Evolutionary conservation across 1,140 invertebrate species (phyloP).

Genomic region (Drosophila leontia): DNA sequence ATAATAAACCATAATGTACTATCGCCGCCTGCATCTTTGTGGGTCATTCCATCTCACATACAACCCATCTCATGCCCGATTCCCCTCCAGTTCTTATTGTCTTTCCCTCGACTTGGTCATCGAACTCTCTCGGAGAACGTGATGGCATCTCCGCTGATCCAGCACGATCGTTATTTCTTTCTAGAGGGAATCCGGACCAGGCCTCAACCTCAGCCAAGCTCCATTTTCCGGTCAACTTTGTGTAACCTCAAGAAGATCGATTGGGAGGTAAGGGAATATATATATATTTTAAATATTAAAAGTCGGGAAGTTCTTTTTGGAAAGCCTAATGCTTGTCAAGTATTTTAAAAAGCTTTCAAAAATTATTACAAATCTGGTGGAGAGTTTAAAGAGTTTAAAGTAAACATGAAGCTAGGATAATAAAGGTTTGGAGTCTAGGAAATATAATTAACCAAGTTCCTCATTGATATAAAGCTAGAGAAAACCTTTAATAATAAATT

Average conservation of each 20-base stretch:
- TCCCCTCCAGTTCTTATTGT: constrained; percentile 18
- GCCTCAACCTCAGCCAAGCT: not conserved
- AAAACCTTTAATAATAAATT: not conserved
- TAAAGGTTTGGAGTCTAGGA: not conserved
- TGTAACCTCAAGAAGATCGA: not conserved
- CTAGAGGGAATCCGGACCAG: constrained; percentile 13
- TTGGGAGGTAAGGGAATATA: no score
- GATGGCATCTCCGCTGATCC: constrained; percentile 41
- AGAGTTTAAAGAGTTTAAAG: not conserved
- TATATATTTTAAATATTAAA: not conserved
- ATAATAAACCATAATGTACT: constrained; percentile 24
- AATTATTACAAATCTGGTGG: not conserved
- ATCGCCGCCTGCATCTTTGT: constrained; percentile 40
- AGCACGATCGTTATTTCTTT: constrained; percentile 18
- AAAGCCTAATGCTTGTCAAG: not conserved
- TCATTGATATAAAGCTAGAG: not conserved
- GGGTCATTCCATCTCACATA: constrained; percentile 21
- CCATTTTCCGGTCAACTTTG: not conserved
- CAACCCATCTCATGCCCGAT: not conserved
- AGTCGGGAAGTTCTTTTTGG: not conserved
- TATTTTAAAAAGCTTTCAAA: not conserved
- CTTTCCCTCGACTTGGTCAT: constrained; percentile 43
- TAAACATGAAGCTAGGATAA: not conserved
- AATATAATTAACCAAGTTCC: not conserved
- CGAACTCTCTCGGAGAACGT: constrained; percentile 23